A percentile compares a stretch with the other conserved stretches of the same genome.
These are phyloP conservation scores for Gymnopithys bicolor DNA, from an alignment of 2,797 vertebrate genomes.

Conservation along the genomic window DNA sequence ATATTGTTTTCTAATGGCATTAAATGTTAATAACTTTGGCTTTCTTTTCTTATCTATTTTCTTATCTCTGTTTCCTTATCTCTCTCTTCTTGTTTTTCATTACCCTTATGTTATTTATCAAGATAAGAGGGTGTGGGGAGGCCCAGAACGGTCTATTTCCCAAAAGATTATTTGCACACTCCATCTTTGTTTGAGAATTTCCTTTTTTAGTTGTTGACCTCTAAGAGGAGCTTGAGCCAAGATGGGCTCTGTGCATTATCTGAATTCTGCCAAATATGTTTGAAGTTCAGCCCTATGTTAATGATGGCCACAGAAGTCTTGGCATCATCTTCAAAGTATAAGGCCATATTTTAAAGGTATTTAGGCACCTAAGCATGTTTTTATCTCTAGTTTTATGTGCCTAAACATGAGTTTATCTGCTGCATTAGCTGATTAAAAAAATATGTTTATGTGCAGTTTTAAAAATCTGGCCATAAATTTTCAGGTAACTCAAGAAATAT, in stretches of 20 bases:
- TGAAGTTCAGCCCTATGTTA: constrained; percentile 43
- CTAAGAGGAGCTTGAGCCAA: constrained; percentile 41
- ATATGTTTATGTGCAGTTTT: constrained; percentile 32
- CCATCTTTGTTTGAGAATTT: constrained; percentile 46
- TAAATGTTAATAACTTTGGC: background rate
- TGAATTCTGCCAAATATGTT: constrained; percentile 32
- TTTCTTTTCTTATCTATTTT: constrained; percentile 36
- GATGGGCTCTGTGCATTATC: constrained; percentile 40
- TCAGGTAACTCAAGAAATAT: constrained; percentile 42
- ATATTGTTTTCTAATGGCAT: constrained; percentile 16
- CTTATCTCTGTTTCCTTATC: constrained; percentile 49
- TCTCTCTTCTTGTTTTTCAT: constrained; percentile 42
- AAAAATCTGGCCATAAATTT: constrained; percentile 55
- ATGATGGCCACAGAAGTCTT: constrained; percentile 49
- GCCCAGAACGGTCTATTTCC: constrained; percentile 17
- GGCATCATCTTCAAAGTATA: constrained; percentile 58
- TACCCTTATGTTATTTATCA: constrained; percentile 44
- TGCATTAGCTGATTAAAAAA: constrained; percentile 38
- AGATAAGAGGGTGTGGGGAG: constrained; percentile 2
- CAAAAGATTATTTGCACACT: constrained; percentile 18
- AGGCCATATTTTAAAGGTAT: constrained; percentile 56
- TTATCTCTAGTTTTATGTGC: constrained; percentile 57
- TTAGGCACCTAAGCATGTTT: constrained; percentile 62
- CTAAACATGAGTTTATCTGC: constrained; percentile 57
- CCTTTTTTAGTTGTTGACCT: constrained; percentile 68